Conservation (phyloP, 2,888 invertebrate species). For the Synergus japonicus region DNA sequence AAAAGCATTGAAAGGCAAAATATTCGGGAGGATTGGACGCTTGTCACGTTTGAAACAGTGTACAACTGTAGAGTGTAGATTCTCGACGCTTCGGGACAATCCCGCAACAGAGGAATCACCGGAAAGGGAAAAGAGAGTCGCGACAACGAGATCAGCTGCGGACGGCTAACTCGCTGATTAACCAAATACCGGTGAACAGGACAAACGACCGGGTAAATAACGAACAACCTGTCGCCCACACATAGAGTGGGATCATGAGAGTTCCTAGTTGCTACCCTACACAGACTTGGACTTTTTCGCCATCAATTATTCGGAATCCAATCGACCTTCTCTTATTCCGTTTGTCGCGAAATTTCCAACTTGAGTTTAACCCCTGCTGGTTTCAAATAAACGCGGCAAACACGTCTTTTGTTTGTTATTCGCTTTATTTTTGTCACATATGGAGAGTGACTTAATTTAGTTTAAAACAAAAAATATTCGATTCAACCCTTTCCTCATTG, state of each 20-base stretch:
- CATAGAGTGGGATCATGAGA: constrained; percentile 51
- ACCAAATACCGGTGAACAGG: constrained; percentile 66
- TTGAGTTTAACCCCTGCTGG: neutral
- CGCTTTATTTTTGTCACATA: neutral
- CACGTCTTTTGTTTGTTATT: neutral
- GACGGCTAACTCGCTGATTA: constrained; percentile 72
- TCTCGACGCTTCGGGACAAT: constrained; percentile 11
- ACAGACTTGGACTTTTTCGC: constrained; percentile 12
- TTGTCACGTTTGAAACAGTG: constrained; percentile 18
- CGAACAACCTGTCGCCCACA: constrained; percentile 64
- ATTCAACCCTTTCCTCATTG: no score
- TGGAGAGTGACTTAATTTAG: neutral
- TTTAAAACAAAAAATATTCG: no score
- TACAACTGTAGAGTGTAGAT: neutral
- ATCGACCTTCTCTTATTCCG: constrained; percentile 27
- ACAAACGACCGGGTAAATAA: constrained; percentile 66
- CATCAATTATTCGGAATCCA: constrained; percentile 10
- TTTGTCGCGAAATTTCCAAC: constrained; percentile 1
- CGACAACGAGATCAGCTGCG: constrained; percentile 54
- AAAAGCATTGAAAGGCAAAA: constrained; percentile 39
- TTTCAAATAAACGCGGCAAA: neutral
- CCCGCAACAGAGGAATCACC: constrained; percentile 25
- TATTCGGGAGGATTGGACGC: constrained; percentile 19
- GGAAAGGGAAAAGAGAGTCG: constrained; percentile 42
- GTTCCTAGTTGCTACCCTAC: no score